Evolutionary conservation across 1,140 invertebrate genomes (phyloP).

Genomic region (Eurosta solidaginis): DNA sequence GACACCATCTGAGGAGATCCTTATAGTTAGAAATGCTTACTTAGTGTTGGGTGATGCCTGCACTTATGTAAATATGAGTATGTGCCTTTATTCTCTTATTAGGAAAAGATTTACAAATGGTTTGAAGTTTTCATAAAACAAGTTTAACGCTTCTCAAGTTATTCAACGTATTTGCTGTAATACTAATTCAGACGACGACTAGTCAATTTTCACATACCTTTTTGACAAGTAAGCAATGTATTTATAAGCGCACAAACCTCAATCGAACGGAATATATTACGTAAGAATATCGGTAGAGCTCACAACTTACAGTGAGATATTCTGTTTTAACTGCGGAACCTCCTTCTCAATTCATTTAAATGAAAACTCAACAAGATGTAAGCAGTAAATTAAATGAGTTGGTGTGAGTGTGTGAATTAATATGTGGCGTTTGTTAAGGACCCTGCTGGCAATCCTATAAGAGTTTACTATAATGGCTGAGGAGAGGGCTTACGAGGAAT

Average conservation of each 20-base stretch:
- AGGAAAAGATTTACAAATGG: no score
- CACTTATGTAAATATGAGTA: background rate
- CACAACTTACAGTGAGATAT: background rate
- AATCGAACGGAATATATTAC: background rate
- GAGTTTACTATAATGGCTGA: no score
- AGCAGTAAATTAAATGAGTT: background rate
- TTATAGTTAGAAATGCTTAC: background rate
- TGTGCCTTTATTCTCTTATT: no score
- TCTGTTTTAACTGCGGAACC: background rate
- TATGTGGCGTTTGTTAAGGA: no score
- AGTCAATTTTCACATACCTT: no score
- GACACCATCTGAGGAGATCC: background rate
- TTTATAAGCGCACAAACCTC: background rate
- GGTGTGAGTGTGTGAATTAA: background rate
- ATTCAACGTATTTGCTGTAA: no score
- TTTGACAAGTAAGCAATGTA: background rate
- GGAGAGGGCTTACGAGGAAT: no score
- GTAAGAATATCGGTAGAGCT: background rate
- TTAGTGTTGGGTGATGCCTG: no score
- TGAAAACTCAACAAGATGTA: background rate
- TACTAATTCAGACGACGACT: no score
- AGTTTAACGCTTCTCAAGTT: no score
- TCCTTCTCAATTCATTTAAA: background rate
- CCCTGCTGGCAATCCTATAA: no score
- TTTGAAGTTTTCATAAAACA: no score